phyloP scores from a whole-genome alignment of 2,888 invertebrate species.

The Troides aeacus region DNA sequence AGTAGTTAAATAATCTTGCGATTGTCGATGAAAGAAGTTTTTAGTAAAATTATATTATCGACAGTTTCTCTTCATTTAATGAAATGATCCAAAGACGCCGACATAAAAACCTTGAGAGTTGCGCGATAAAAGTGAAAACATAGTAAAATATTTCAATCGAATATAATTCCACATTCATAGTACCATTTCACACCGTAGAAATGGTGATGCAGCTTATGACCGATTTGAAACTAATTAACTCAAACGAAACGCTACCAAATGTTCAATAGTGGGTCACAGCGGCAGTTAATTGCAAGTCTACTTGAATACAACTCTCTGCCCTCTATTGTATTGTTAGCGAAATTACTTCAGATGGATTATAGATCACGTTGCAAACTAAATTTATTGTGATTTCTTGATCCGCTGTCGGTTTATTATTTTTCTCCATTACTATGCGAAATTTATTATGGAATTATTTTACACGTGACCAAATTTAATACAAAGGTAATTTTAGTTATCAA shows the following conservation, averaged over 20 bases:
- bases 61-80: not conserved
- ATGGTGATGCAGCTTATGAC: slow-evolving; percentile 48
- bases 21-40: not conserved
- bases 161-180: slow-evolving; percentile 16
- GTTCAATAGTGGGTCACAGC: slow-evolving; percentile 65
- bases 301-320: slow-evolving; percentile 60
- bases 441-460: slow-evolving; percentile 18
- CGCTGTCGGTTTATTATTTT: slow-evolving; percentile 18
- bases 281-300: slow-evolving; percentile 74
- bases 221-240: slow-evolving; percentile 67
- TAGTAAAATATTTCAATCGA: slow-evolving; percentile 57
- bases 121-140: slow-evolving; percentile 7
- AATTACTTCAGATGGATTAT: slow-evolving; percentile 39
- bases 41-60: not conserved
- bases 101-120: slow-evolving; percentile 1
- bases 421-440: slow-evolving; percentile 24
- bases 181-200: slow-evolving; percentile 40
- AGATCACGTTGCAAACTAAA: slow-evolving; percentile 20
- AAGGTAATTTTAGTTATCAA: not conserved
- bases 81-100: not conserved
- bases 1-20: not conserved
- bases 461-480: slow-evolving; percentile 22
- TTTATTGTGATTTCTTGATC: slow-evolving; percentile 24
- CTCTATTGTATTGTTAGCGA: slow-evolving; percentile 59
- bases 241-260: slow-evolving; percentile 48